phyloP scores from a whole-genome alignment of 2,797 vertebrate species.

The Hoplostethus mediterraneus region DNA sequence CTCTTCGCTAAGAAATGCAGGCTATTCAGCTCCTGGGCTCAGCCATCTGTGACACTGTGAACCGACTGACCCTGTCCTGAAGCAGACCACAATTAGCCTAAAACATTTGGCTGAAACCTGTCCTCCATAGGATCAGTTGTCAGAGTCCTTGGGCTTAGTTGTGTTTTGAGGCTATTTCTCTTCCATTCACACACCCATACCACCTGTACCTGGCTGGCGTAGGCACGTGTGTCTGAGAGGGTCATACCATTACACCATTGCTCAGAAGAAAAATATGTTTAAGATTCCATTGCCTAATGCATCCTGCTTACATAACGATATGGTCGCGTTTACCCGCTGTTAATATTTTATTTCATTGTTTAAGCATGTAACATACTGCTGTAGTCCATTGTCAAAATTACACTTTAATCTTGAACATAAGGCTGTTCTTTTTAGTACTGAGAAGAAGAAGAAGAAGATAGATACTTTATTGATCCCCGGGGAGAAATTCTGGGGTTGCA shows the following conservation, averaged over 20 bases:
- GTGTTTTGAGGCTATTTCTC: constrained; percentile 39
- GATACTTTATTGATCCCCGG: too few species aligned
- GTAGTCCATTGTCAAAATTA: neutral
- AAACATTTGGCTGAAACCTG: constrained; percentile 54
- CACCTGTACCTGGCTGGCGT: neutral
- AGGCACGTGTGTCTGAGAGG: constrained; percentile 17
- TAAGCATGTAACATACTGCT: neutral
- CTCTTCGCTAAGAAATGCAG: constrained; percentile 62
- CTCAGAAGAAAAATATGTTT: constrained; percentile 11
- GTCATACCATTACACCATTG: constrained; percentile 2
- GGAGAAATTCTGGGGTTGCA: too few species aligned
- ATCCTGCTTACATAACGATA: constrained; percentile 31
- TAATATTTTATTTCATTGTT: neutral
- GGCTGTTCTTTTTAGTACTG: neutral
- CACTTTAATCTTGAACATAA: neutral
- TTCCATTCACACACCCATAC: constrained; percentile 22
- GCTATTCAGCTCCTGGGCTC: constrained; percentile 53
- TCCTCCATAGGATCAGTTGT: constrained; percentile 48
- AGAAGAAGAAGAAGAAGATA: too few species aligned
- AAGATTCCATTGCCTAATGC: constrained; percentile 41
- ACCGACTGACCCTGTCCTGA: constrained; percentile 65
- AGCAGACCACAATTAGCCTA: constrained; percentile 59
- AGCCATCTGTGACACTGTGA: constrained; percentile 74
- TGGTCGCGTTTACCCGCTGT: constrained; percentile 1
- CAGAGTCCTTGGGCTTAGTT: constrained; percentile 39